Conservation (phyloP, 2,797 vertebrate genomes). For the Sylvia borin region DNA sequence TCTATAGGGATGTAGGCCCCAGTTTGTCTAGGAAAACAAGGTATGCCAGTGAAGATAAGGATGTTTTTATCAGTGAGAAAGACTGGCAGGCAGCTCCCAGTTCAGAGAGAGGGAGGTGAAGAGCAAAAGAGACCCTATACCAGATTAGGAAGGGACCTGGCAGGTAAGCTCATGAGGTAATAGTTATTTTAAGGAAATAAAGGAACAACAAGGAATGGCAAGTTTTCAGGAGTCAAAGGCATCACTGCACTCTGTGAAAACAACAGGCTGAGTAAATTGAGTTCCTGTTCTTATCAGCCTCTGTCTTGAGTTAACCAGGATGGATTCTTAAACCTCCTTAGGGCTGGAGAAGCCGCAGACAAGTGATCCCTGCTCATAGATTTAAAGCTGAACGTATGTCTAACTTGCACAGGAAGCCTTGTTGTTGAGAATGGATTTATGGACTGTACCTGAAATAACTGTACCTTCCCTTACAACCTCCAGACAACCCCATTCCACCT, state of each 20-base stretch:
- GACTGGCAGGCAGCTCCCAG: background rate
- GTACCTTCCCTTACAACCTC: background rate
- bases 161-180: background rate
- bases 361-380: rapidly evolving
- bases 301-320: background rate
- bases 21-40: background rate
- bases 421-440: background rate
- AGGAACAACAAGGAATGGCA: background rate
- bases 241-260: background rate
- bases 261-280: background rate
- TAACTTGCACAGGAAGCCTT: background rate
- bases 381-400: background rate
- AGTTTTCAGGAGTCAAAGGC: background rate
- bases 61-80: background rate
- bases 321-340: background rate
- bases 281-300: background rate
- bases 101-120: background rate
- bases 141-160: background rate
- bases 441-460: background rate
- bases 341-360: background rate
- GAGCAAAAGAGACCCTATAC: background rate
- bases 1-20: background rate
- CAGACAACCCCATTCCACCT: background rate
- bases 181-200: background rate
- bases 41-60: background rate